A percentile compares a stretch with the other conserved stretches of the same genome.
Conservation (phyloP, 2,888 invertebrate genomes). For the Drosophila setosimentum region DNA sequence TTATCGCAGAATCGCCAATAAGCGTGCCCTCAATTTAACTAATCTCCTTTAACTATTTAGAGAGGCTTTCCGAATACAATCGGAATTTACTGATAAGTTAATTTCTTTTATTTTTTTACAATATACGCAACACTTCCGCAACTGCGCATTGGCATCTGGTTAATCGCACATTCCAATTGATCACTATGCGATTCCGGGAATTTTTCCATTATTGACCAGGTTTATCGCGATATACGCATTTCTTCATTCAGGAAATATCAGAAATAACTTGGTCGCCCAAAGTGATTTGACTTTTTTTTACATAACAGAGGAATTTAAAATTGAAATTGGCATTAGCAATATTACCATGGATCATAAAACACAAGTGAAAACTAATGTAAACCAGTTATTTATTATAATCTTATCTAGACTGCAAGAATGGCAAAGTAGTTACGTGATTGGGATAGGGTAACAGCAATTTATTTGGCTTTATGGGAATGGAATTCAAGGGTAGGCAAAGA, state of each 20-base stretch:
- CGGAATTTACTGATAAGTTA: conserved; percentile 35
- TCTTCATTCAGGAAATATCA: conserved; percentile 9
- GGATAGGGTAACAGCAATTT: background rate
- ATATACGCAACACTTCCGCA: conserved; percentile 44
- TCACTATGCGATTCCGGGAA: conserved; percentile 51
- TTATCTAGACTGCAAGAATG: conserved; percentile 31
- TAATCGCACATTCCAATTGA: conserved; percentile 45
- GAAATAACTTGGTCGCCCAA: background rate
- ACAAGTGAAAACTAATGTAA: conserved; percentile 17
- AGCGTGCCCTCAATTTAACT: background rate
- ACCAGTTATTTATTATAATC: conserved; percentile 17
- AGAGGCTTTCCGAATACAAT: conserved; percentile 25
- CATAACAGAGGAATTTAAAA: background rate
- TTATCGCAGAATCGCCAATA: background rate
- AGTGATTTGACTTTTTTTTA: background rate
- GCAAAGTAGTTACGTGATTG: background rate
- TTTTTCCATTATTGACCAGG: conserved; percentile 13
- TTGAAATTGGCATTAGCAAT: conserved; percentile 19
- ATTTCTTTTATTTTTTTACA: background rate
- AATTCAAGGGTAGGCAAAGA: background rate
- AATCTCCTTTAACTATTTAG: conserved; percentile 1
- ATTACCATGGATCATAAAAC: conserved; percentile 27
- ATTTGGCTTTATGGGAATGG: background rate
- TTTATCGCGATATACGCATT: conserved; percentile 17
- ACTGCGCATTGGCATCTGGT: conserved; percentile 37